Conservation (phyloP, 2,113 vertebrate species). For the Solenodon paradoxus region DNA sequence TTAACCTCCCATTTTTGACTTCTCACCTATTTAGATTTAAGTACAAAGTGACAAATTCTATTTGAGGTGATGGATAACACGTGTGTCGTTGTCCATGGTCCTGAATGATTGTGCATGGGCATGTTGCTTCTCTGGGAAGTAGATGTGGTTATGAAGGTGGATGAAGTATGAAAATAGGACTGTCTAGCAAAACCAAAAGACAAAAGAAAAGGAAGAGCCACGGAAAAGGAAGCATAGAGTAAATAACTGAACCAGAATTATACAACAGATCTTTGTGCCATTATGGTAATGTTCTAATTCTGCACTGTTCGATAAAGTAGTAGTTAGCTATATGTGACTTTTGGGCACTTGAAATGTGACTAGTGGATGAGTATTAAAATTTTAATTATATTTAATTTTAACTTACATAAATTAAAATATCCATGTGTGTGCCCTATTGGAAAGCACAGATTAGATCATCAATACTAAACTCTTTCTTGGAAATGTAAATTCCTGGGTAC, state of each 20-base stretch:
- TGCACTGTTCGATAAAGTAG: not conserved
- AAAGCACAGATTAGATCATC: not conserved
- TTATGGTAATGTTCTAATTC: not conserved
- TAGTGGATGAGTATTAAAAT: not conserved
- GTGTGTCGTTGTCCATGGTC: constrained; percentile 55
- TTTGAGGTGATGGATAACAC: not conserved
- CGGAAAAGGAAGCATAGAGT: not conserved
- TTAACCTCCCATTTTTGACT: not conserved
- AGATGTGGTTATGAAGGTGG: not conserved
- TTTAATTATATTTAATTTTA: not conserved
- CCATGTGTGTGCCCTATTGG: not conserved
- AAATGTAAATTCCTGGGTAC: constrained; percentile 5
- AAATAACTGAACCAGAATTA: not conserved
- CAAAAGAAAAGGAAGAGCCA: too few species aligned
- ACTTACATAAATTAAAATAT: constrained; percentile 1
- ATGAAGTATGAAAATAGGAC: not conserved
- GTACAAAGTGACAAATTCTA: not conserved
- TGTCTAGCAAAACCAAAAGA: not conserved
- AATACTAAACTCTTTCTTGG: not conserved
- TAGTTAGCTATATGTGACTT: not conserved
- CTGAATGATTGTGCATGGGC: not conserved
- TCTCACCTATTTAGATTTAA: not conserved
- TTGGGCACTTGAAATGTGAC: not conserved
- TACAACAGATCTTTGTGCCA: not conserved
- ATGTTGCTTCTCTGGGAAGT: not conserved